Evolutionary conservation across 2,888 invertebrate genomes (phyloP), one percentile per base, ranked within the genome.

Genomic region (Tenthredo scrophulariae): DNA sequence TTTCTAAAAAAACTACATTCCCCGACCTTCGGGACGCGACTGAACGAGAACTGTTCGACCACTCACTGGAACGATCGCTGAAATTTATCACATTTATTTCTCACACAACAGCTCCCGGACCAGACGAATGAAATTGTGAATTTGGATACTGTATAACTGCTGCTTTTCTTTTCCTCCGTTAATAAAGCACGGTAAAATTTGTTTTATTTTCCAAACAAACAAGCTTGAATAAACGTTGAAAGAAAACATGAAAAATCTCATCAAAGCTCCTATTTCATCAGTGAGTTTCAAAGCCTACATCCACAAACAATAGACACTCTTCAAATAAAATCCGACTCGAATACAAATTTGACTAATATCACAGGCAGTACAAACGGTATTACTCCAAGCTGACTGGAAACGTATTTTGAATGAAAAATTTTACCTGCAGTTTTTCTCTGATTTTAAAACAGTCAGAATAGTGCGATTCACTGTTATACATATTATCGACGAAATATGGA

Each of bases 31-130:
- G 62, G 62, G 26, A 62, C 26, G n/a, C 62, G 26, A 26, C 22
- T 62, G 62, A 62, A 62, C 62, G 26, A 62, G 26, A 26, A 62
- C 62, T 62, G 62, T 26, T 62, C 10, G 62, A 62, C 62, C 62
- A 22, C 2, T 62, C 29, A 18, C 33, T 33, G 15, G 18, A 67
- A 67, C 26, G 67, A 67, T 26, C 67, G 13, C 67, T 5, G 18
- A 33, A 67, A 67, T 33, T 67, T 67, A 33, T 67, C 67, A 33
- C 29, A 67, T 67, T 67, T 29, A 2, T 18, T 67, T 33, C 15
- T 33, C 13, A 33, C 18, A 33, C 18, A 33, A 33, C 13, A 67
- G 18, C 33, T 67, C 33, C 0, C 18, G 15, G 15, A 18, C 6
- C 18, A 18, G 67, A 18, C 18, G 18, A 67, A 5, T 33, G 33